These are phyloP conservation scores for Gymnoscopelus microlampas DNA, from an alignment of 2,797 vertebrate species.

Conservation along the genomic window DNA sequence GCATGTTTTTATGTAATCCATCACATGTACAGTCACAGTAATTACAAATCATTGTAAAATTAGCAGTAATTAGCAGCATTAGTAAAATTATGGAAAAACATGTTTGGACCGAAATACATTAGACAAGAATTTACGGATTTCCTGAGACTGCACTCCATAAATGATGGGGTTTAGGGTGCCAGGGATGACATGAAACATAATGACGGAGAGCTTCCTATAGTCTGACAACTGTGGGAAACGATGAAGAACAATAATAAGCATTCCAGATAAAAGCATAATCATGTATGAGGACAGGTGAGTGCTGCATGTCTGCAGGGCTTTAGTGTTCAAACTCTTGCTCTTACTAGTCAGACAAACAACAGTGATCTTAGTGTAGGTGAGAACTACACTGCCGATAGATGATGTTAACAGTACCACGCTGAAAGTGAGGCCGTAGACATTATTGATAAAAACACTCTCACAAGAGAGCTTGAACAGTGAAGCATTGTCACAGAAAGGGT, in stretches of 20 bases:
- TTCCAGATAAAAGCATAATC: constrained; percentile 31
- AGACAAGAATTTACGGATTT: constrained; percentile 28
- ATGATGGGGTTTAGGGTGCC: constrained; percentile 48
- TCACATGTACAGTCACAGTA: too few species aligned
- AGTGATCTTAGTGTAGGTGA: neutral
- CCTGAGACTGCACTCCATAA: constrained; percentile 45
- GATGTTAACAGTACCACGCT: too few species aligned
- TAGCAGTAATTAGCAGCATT: too few species aligned
- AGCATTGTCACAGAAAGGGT: constrained; percentile 67
- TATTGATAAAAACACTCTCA: constrained; percentile 59
- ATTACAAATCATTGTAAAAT: too few species aligned
- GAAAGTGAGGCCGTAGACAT: constrained; percentile 12
- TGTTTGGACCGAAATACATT: constrained; percentile 4
- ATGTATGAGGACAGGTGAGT: constrained; percentile 44
- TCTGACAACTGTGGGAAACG: constrained; percentile 49
- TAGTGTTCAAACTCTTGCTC: constrained; percentile 56
- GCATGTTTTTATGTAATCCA: too few species aligned
- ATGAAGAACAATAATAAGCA: constrained; percentile 18
- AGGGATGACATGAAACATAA: constrained; percentile 46
- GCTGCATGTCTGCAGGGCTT: constrained; percentile 63
- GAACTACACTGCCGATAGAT: neutral
- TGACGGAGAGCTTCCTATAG: constrained; percentile 31
- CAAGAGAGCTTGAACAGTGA: constrained; percentile 74
- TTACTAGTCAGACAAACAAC: constrained; percentile 45
- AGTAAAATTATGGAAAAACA: neutral